Conservation (phyloP, 23 tunicate species). For the Halocynthia roretzi region DNA sequence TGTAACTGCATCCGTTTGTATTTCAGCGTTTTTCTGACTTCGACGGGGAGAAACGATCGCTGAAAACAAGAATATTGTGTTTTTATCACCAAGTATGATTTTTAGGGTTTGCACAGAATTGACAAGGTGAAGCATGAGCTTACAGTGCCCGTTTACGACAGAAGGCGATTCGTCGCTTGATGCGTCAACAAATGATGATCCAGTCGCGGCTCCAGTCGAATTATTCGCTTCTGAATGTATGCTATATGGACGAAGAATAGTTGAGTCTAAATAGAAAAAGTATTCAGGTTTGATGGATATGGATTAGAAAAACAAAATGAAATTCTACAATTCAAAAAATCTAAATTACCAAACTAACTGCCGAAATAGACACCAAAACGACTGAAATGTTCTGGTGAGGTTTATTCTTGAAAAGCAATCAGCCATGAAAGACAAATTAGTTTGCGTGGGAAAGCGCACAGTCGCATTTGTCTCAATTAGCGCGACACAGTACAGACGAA, state of each 20-base stretch:
- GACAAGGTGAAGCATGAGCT: not conserved
- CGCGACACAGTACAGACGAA: too few relatives aligned
- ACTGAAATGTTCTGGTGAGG: too few relatives aligned
- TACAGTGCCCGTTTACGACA: slow-evolving; percentile 5
- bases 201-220: not conserved
- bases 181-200: slow-evolving; percentile 47
- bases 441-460: too few relatives aligned
- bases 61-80: not conserved
- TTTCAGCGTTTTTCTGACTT: slow-evolving; percentile 29
- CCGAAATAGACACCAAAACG: too few relatives aligned
- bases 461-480: too few relatives aligned
- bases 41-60: not conserved
- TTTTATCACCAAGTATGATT: not conserved
- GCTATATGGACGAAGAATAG: slow-evolving; percentile 44
- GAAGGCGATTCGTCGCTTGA: slow-evolving; percentile 19
- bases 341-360: not conserved
- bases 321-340: not conserved
- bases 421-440: too few relatives aligned
- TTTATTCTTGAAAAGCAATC: too few relatives aligned
- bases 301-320: not conserved
- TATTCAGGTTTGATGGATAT: not conserved
- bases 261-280: not conserved
- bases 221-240: slow-evolving; percentile 70
- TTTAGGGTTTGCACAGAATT: not conserved
- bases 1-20: slow-evolving; percentile 52